Evolutionary conservation across 2,888 invertebrate species (phyloP), one percentile per base, ranked within the genome.

Genomic region (Ochropacha duplaris): DNA sequence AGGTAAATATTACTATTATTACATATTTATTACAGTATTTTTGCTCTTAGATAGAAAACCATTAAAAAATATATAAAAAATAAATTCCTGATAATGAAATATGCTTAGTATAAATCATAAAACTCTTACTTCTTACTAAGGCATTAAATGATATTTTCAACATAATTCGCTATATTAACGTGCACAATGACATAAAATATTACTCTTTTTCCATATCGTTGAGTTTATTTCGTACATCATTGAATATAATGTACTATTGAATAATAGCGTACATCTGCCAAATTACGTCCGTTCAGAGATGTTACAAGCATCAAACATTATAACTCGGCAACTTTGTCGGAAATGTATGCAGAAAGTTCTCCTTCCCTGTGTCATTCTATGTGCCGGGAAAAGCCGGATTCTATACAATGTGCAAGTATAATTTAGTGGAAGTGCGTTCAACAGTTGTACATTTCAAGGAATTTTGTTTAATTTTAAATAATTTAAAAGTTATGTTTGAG

Each of bases 311-410:
- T 39, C 39, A 2, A 39, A 39, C 16, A 16, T 39, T 44, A 49
- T 44, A 24, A 36, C 44, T 24, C 26, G 28, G 28, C 12, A 31
- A 16, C 55, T 28, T 28, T 52, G 51, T 49, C 49, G 50, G 26
- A 72, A 78, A 76, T 77, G 54, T 72, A 80, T 78, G 70, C 74
- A 57, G 52, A 66, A 75, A 81, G 69, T 83, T 78, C 51, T 57
- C 34, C 65, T 9, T 52, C 55, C 49, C 51, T 50, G 31, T 44
- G 19, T n/a, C 44, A 44, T 9, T 60, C 44, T 54, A 51, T 34
- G 65, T 61, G 49, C 62, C 54, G 16, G 51, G 54, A 54, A 63
- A 64, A 70, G 59, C 59, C 56, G 56, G 54, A 51, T 61, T 57
- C 31, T 55, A 62, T 59, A 61, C 62, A 56, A 65, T 68, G 55